Percentiles rank a stretch among this genome's conserved stretches.
These are phyloP conservation scores for Streblospio benedicti DNA, from an alignment of 1,140 invertebrate genomes.

Conservation along the genomic window DNA sequence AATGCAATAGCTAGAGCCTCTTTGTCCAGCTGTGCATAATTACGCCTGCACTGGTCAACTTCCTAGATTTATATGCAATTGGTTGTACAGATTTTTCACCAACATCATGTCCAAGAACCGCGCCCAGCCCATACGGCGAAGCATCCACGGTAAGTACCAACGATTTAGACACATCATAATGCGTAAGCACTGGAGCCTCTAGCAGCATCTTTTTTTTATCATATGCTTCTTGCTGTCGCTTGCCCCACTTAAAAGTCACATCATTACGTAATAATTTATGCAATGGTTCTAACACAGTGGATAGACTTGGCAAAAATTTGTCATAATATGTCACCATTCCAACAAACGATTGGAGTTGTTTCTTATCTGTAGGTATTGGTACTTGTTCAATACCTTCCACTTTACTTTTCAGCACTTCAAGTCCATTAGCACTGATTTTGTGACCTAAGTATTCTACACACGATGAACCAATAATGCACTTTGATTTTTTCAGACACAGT, in stretches of 20 bases:
- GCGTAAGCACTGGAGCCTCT: conserved; percentile 25
- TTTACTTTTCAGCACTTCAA: neutral
- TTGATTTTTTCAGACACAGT: conserved; percentile 7
- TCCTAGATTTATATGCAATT: too few relatives aligned
- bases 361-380: neutral
- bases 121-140: conserved; percentile 45
- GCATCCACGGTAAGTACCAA: conserved; percentile 49
- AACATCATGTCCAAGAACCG: conserved; percentile 45
- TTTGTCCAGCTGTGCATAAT: conserved; percentile 50
- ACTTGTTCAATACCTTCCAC: neutral
- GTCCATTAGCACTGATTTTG: neutral
- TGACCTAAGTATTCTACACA: conserved; percentile 6
- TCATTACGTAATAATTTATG: conserved; percentile 1
- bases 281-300: neutral
- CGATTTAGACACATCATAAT: conserved; percentile 35
- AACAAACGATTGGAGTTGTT: neutral
- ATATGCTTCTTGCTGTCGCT: conserved; percentile 1
- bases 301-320: neutral
- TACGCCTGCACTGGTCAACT: too few relatives aligned
- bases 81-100: conserved; percentile 43
- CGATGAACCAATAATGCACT: neutral
- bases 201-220: conserved; percentile 2
- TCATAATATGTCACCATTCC: conserved; percentile 7
- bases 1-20: conserved; percentile 49
- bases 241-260: neutral